Base-by-base conservation (phyloP, 2,797 vertebrate species). In the Micrastur ruficollis region DNA sequence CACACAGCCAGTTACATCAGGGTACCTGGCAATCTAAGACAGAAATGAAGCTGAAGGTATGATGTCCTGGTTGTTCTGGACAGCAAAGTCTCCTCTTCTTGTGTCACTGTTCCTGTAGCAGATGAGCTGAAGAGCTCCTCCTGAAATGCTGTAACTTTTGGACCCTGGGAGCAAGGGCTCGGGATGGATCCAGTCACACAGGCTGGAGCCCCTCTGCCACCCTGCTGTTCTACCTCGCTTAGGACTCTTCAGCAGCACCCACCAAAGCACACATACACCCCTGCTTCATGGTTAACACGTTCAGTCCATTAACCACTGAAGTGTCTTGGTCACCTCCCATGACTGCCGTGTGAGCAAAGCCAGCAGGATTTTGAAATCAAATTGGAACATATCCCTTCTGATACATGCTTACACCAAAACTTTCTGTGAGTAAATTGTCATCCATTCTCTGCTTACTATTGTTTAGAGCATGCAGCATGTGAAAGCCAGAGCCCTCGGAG, bases 401-500 rank as follows among this genome's bases (percentile, higher is more conserved):
- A 15, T 55, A 36, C n/a, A 31, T 44, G n/a, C n/a, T 46, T 67
- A 81, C 11, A 46, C 29, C 34, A 56, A 56, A 88, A 56, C 14
- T 83, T 53, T 52, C 55, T 85, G 38, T 73, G 53, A 65, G 44
- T 25, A 84, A 72, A 73, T 32, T 52, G 55, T 66, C 16, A 0
- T 19, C 59, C 34, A 5, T 90, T 79, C 50, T 56, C 73, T 91
- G 61, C 81, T 94, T 79, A 68, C 63, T 90, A 8, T 76, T 70
- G 34, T 74, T 83, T 29, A 62, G 89, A 47, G 52, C 27, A 42
- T 50, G 73, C 89, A 49, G 40, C 90, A 85, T 88, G 80, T 70
- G 80, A 97, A 86, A 96, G 44, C 70, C 94, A 92, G 95, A 98
- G 82, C 92, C 50, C 16, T 34, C 1, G 0, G 34, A 90, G 70